Percentiles rank a stretch among this genome's conserved stretches.
These are phyloP conservation scores for Nesogale talazaci DNA, from an alignment of 2,113 vertebrate genomes.

Conservation along the genomic window DNA sequence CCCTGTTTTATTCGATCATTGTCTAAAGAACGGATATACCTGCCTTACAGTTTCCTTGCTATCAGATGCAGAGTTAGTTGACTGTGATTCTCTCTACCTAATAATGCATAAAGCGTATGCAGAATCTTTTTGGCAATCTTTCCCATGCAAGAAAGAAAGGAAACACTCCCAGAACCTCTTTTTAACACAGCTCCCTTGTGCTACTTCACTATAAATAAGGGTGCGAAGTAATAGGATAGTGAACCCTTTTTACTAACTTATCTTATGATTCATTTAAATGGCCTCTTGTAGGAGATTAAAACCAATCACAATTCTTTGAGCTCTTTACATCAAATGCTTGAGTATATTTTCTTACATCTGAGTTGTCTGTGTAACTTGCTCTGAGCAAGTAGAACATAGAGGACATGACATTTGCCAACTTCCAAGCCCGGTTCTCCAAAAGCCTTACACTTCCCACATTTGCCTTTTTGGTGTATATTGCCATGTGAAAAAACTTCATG, in stretches of 20 bases:
- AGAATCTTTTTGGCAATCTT: neutral
- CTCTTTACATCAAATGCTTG: neutral
- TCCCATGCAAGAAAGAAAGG: neutral
- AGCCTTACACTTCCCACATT: neutral
- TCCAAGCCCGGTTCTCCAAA: neutral
- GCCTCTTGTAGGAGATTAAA: neutral
- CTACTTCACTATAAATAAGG: neutral
- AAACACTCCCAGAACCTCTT: neutral
- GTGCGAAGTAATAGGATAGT: neutral
- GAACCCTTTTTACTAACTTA: neutral
- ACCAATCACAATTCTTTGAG: neutral
- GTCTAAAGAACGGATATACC: neutral
- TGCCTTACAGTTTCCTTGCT: no score
- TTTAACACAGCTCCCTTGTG: neutral
- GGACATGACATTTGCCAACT: neutral
- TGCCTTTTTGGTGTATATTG: accelerated
- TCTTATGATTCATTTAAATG: neutral
- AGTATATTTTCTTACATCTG: neutral
- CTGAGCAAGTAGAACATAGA: neutral
- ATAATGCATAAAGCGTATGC: neutral
- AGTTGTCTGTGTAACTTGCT: neutral
- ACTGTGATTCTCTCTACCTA: neutral
- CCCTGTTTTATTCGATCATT: neutral
- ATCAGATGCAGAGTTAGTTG: neutral
- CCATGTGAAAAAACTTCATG: neutral